These are phyloP conservation scores for Neotoma lepida DNA, from an alignment of 2,113 vertebrate species.

Conservation along the genomic window DNA sequence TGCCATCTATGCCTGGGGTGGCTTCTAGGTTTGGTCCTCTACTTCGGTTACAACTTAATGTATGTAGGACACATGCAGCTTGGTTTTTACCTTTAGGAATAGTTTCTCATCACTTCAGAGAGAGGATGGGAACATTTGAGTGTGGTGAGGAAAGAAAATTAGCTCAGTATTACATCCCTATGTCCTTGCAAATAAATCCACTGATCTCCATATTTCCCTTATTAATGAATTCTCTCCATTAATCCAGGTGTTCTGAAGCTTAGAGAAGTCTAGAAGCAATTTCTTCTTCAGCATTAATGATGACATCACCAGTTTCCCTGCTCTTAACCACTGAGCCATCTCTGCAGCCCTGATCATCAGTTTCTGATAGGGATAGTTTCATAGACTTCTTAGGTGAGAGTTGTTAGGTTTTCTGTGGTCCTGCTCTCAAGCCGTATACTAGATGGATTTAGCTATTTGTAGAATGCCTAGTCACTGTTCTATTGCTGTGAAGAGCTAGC, in stretches of 20 bases:
- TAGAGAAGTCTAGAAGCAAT: background rate
- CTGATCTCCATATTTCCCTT: background rate
- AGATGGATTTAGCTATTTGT: background rate
- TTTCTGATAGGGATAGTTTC: background rate
- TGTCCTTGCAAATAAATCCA: background rate
- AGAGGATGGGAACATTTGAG: constrained; percentile 33
- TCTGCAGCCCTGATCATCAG: background rate
- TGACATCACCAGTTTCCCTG: background rate
- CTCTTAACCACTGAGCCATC: background rate
- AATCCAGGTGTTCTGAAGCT: background rate
- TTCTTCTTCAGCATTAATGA: background rate
- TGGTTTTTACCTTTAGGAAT: constrained; percentile 31
- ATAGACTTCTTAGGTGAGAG: background rate
- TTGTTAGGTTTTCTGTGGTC: background rate
- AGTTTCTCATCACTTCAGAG: constrained; percentile 45
- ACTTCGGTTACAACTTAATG: background rate
- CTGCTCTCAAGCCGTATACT: background rate
- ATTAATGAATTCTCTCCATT: background rate
- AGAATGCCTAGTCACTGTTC: background rate
- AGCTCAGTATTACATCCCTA: background rate
- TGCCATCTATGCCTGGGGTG: background rate
- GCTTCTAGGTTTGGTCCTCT: background rate
- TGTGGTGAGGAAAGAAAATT: constrained; percentile 51
- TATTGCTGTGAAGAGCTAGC: background rate
- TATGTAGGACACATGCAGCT: background rate